Evolutionary conservation across 2,888 invertebrate species (phyloP), one percentile per base, ranked within the genome.

Genomic region (Clostera curtula): DNA sequence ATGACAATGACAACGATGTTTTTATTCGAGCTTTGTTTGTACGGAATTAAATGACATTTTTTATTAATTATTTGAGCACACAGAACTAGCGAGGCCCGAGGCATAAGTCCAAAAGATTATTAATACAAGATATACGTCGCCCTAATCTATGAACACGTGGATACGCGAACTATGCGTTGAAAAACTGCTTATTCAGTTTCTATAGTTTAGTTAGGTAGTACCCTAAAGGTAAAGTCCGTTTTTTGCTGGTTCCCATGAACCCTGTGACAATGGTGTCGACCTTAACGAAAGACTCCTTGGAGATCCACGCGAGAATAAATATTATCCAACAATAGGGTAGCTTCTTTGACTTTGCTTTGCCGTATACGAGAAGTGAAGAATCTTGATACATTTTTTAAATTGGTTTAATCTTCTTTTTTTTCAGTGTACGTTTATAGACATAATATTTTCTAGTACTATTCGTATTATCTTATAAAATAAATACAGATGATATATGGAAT

Each of bases 241-340:
- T 83, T 83, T 83, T 82, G 79, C 69, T 39, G 49, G 72, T 83
- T 82, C 82, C 82, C 82, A 82, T 82, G 82, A 82, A 82, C 83
- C 75, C 71, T 61, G 60, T 29, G 69, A 83, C 82, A 82, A 83
- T 69, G 56, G 74, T 45, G 40, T 43, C 79, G 79, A 80, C 80
- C 83, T 77, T 68, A 60, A 71, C 69, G 71, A 75, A 77, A 76
- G 77, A 70, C 65, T 57, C 57, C 63, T 57, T 58, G 51, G 57
- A 70, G 74, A 82, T 76, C 77, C 68, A 72, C 70, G 72, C 79
- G 77, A 79, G 82, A 80, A 83, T 82, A 83, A 82, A 82, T 82
- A 83, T 79, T 71, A 56, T 53, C 52, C 59, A 68, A 82, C 83
- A 82, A 83, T 82, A 63, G 82, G 71, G 71, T 72, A 60, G 74